Evolutionary conservation across 2,888 invertebrate genomes (phyloP).

Genomic region (Steromphala cineraria): DNA sequence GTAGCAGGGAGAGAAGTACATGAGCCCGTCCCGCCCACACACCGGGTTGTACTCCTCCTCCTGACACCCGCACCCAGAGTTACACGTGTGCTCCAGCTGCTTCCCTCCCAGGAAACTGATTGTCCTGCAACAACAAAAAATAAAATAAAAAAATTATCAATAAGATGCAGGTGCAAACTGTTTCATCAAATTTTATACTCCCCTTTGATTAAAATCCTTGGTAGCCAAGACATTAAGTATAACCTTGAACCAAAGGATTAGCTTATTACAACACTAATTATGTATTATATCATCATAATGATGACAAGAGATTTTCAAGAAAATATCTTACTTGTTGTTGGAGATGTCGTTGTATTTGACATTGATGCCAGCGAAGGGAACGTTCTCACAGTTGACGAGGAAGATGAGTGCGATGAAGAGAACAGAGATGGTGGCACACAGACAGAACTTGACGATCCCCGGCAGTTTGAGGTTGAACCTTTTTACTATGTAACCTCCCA

Average conservation of each 20-base stretch:
- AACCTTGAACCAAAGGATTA: too few species aligned
- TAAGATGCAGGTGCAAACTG: too few species aligned
- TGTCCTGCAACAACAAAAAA: neutral
- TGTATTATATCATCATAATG: too few species aligned
- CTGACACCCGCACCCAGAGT: conserved; percentile 83
- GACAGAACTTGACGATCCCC: conserved; percentile 68
- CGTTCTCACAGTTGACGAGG: conserved; percentile 84
- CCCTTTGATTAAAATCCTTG: too few species aligned
- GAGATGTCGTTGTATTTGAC: conserved; percentile 60
- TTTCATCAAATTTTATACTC: too few species aligned
- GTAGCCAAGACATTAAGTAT: too few species aligned
- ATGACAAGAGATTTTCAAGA: too few species aligned
- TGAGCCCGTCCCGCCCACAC: conserved; percentile 90
- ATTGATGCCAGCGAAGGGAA: conserved; percentile 85
- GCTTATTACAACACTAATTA: too few species aligned
- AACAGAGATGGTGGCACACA: conserved; percentile 50
- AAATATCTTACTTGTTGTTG: neutral
- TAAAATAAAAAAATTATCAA: too few species aligned
- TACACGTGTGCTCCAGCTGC: conserved; percentile 78
- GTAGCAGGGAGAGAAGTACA: conserved; percentile 97
- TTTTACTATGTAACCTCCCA: conserved; percentile 90
- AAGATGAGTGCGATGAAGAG: conserved; percentile 78
- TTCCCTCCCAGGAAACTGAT: conserved; percentile 23
- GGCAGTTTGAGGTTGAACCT: conserved; percentile 80
- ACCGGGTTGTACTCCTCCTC: conserved; percentile 85